Base-by-base conservation (phyloP, 2,113 vertebrate species). In the Boleophthalmus pectinirostris region DNA sequence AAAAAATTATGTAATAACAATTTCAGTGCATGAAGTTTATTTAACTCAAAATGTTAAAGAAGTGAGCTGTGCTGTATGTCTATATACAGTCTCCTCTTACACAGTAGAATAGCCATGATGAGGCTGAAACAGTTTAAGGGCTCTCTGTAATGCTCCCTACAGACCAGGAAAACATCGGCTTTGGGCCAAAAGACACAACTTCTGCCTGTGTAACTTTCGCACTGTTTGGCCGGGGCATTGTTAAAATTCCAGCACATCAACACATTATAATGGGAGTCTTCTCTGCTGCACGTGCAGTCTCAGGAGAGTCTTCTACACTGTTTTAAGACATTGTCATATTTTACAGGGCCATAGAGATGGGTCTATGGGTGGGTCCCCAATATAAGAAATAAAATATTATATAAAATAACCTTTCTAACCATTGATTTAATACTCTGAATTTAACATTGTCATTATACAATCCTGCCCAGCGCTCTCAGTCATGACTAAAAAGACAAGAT, bases 231-330 rank as follows among this genome's bases (percentile, higher is more conserved):
- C 75, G 68, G 76, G 13, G 70, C 83, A 90, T 91, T 89, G 84
- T 90, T 92, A 82, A 79, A 90, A 93, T 93, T 92, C 91, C 90
- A 85, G 14, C 79, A 79, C 90, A 85, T 90, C 81, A 78, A 82
- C 87, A 79, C 84, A 46, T 66, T 82, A 79, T 84, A 86, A 90
- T 33, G 72, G 78, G 69, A 88, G 73, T 71, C 80, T 67, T 56
- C 71, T 65, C 9, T 16, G 46, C 35, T 45, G n/a, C 69, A 73
- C 58, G 56, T 49, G 72, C 20, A 56, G 45, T 24, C 10, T 35
- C 24, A 1, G 13, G 38, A 67, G 71, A 60, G 61, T 72, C n/a
- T 75, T 45, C 8, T 78, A 60, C 45, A 63, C 73, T 12, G 66
- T 23, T 80, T 76, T 33, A 78, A 78, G 56, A 75, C 23, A 20